Base-by-base conservation (phyloP, 2,888 invertebrate genomes). In the Hirtodrosophila histrioides region DNA sequence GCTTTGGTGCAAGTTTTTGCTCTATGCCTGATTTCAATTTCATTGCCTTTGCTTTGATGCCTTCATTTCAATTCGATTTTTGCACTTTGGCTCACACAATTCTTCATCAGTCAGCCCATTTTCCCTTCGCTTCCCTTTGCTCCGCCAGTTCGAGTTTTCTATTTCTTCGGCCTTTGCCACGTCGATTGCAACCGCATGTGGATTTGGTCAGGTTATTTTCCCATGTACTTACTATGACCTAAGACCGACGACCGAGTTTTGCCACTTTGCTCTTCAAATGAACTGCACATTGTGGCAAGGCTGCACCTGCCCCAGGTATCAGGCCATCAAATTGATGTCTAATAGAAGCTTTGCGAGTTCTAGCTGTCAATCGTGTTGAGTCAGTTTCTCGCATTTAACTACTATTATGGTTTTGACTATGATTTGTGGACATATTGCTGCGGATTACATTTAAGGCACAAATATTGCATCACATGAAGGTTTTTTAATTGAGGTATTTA, bases 41-140 rank as follows among this genome's bases (percentile, higher is more conserved):
- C 58, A 60, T 27, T 27, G 27, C 27, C 27, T 27, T 27, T 27
- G 27, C 27, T 68, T 73, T 79, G 69, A 66, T 68, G 70, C 69
- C 67, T 70, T 63, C 64, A 64, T 56, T 79, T 74, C 63, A 62
- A 60, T 80, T 72, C 55, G 68, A 81, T 69, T 85, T 74, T 65
- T 66, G 63, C 51, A 60, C 75, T 65, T 71, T 64, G 61, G 39
- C 69, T 56, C 48, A 17, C 56, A 49, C 54, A 57, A 43, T 60
- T 50, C 39, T 51, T 37, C 62, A 57, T 46, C 43, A 71, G 35
- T 12, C 43, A 71, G 35, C 12, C 27, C 29, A 10, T 12, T 9
- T 12, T 35, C 36, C 8, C 8, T 31, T 39, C 9, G 24, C 40
- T 27, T 8, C 0, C 4, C 46, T 8, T n/a, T 10, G 17, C 17